Evolutionary conservation across 2,113 vertebrate genomes (phyloP), one percentile per base, ranked within the genome.

Genomic region (Neolamprologus sp.): DNA sequence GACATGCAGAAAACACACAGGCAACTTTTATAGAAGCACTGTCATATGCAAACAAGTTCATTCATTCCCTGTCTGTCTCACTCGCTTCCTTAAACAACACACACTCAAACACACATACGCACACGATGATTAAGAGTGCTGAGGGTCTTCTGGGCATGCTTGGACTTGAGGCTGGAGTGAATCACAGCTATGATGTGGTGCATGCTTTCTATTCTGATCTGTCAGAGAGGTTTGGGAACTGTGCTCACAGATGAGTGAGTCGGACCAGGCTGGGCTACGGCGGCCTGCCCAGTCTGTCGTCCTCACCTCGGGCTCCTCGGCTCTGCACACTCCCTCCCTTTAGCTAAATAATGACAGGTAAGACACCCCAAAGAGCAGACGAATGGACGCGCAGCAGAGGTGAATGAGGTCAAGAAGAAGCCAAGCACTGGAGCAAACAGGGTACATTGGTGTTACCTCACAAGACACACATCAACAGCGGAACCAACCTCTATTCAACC

Each of bases 201-300:
- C 82, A 91, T 94, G 94, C 92, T 92, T 95, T 95, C 94, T 90
- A 93, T 91, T 95, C 93, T 90, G 87, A 94, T 95, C 94, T 95
- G 95, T 96, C 95, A 96, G 81, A 78, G 94, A 88, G 93, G 83
- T 92, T 95, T 87, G 89, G 91, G 90, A 92, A 58, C 88, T 88
- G 53, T 88, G 90, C 82, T 94, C 89, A 90, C 60, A 95, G 94
- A 96, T 93, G 94, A 91, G 89, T 91, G 91, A 94, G 94, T 84
- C 28, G 54, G 85, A 89, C 90, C 85, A 83, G 71, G 90, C 92
- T 89, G 81, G 81, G 82, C 93, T 94, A 89, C 90, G 28, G 84
- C 17, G 17, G 85, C 68, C 91, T 73, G 81, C 71, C 79, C 88
- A 42, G 88, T 89, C 92, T 87, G 84, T 87, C 83, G 51, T 57